phyloP scores from a whole-genome alignment of 2,888 invertebrate species.

The Trilocha varians region DNA sequence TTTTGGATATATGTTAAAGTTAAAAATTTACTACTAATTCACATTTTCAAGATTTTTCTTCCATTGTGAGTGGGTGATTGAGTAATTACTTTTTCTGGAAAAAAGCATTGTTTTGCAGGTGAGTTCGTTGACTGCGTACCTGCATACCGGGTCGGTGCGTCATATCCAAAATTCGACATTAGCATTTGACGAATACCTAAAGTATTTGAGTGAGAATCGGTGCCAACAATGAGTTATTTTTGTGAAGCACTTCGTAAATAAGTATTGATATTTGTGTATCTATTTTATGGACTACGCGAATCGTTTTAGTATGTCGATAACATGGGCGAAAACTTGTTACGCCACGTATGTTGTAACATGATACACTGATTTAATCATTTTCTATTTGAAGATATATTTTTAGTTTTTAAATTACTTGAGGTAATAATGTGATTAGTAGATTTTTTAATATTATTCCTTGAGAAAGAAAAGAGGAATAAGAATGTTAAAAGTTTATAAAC shows the following conservation, averaged over 20 bases:
- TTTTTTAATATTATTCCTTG: no score
- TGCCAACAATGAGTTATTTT: slow-evolving; percentile 28
- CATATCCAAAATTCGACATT: slow-evolving; percentile 34
- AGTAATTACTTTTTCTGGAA: no score
- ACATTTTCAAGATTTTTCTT: no score
- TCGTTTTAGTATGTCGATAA: not conserved
- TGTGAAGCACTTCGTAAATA: not conserved
- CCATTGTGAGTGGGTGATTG: no score
- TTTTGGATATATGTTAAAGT: no score
- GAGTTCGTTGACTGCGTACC: slow-evolving; percentile 43
- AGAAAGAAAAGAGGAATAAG: no score
- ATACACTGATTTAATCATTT: not conserved
- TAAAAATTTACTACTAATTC: no score
- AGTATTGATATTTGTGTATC: not conserved
- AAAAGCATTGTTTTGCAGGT: not conserved
- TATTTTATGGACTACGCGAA: not conserved
- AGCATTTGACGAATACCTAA: slow-evolving; percentile 30
- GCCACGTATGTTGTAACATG: not conserved
- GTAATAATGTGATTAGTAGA: no score
- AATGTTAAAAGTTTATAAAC: no score
- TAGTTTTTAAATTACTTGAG: no score
- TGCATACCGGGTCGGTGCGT: slow-evolving; percentile 35
- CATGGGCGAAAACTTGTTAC: not conserved
- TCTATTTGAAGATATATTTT: no score
- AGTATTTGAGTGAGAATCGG: slow-evolving; percentile 23